phyloP scores from a whole-genome alignment of 2,797 vertebrate genomes.

The Anas bahamensis region DNA sequence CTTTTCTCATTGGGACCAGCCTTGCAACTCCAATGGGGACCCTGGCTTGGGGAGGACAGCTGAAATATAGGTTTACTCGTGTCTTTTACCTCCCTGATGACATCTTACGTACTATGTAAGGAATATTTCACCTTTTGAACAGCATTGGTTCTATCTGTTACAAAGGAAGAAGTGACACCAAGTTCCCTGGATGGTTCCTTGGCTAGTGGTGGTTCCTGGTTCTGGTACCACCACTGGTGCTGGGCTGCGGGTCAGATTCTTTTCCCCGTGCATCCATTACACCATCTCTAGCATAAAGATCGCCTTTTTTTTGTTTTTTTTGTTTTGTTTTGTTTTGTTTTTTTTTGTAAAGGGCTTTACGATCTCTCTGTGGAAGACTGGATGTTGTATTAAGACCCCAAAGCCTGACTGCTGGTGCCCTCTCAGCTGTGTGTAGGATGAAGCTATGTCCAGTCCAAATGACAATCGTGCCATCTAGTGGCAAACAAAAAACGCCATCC shows the following conservation, averaged over 20 bases:
- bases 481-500: neutral
- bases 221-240: neutral
- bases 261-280: fast-evolving
- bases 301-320: too few relatives aligned
- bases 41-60: neutral
- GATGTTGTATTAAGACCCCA: neutral
- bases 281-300: neutral
- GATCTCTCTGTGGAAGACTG: neutral
- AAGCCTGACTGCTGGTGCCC: neutral
- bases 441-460: neutral
- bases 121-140: neutral
- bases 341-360: neutral
- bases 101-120: neutral
- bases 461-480: conserved; percentile 55
- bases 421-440: neutral
- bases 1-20: neutral
- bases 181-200: neutral
- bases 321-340: too few relatives aligned
- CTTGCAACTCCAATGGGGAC: neutral
- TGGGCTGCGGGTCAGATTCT: neutral
- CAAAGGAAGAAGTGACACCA: neutral
- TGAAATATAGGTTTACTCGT: neutral
- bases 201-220: neutral
- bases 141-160: neutral
- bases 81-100: neutral